Conservation (phyloP, 2,797 vertebrate genomes). For the Poeciliopsis turneri region DNA sequence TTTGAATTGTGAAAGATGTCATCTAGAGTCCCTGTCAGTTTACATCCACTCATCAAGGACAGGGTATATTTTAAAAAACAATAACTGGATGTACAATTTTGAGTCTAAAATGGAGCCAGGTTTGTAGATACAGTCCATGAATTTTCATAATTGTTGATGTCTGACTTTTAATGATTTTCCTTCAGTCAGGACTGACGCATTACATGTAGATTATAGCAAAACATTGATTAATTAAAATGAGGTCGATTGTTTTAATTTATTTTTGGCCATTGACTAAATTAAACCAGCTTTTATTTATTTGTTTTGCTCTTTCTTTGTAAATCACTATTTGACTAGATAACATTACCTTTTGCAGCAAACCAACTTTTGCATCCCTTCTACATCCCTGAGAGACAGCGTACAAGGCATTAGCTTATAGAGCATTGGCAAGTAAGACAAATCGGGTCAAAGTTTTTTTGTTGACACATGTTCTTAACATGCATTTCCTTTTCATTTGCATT, state of each 20-base stretch:
- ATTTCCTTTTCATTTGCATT: neutral
- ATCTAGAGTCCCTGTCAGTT: neutral
- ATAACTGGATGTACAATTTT: neutral
- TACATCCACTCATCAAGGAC: neutral
- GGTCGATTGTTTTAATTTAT: too few relatives aligned
- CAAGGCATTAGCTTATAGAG: too few relatives aligned
- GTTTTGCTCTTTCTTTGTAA: neutral
- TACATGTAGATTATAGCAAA: too few relatives aligned
- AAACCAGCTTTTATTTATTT: neutral
- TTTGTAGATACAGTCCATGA: neutral
- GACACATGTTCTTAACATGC: neutral
- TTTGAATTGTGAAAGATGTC: neutral
- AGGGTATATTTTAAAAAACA: neutral
- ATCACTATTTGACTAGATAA: neutral
- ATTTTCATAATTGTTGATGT: neutral
- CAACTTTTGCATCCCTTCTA: neutral
- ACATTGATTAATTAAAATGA: too few relatives aligned
- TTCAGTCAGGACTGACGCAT: too few relatives aligned
- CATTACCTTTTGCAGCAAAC: neutral
- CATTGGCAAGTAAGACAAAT: too few relatives aligned
- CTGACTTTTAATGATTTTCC: neutral
- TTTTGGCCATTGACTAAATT: too few relatives aligned
- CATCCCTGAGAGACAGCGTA: neutral
- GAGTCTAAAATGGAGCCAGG: neutral
- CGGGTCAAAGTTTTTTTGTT: neutral